Evolutionary conservation across 2,797 vertebrate species (phyloP).

Genomic region (Acanthopagrus latus): DNA sequence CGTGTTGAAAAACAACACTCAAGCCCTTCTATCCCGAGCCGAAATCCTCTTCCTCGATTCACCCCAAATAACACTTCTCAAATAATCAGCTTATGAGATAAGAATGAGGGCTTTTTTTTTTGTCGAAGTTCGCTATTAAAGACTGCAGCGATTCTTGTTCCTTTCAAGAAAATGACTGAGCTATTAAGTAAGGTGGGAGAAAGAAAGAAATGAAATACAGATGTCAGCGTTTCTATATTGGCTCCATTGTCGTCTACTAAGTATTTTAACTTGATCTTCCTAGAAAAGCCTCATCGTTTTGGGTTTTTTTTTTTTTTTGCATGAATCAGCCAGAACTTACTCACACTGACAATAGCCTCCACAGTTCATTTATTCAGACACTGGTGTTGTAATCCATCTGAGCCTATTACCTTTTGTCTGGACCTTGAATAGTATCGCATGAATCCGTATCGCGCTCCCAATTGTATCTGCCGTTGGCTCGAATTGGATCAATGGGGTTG

Average conservation of each 20-base stretch:
- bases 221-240: constrained; percentile 6
- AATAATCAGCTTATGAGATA: constrained; percentile 71
- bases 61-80: constrained; percentile 55
- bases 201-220: neutral
- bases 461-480: constrained; percentile 20
- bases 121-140: constrained; percentile 25
- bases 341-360: neutral
- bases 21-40: constrained; percentile 39
- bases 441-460: constrained; percentile 16
- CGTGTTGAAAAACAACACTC: constrained; percentile 66
- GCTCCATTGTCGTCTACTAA: constrained; percentile 10
- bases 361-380: constrained; percentile 24
- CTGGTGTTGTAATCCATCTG: constrained; percentile 17
- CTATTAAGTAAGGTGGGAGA: neutral
- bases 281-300: neutral
- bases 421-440: constrained; percentile 26
- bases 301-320: neutral
- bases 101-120: constrained; percentile 16
- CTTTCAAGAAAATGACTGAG: neutral
- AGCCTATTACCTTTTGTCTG: constrained; percentile 41
- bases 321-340: constrained; percentile 2
- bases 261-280: neutral
- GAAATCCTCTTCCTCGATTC: constrained; percentile 56
- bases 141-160: neutral
- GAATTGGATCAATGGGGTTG: constrained; percentile 52